phyloP scores from a whole-genome alignment of 2,113 vertebrate genomes.

The Panurus biarmicus region DNA sequence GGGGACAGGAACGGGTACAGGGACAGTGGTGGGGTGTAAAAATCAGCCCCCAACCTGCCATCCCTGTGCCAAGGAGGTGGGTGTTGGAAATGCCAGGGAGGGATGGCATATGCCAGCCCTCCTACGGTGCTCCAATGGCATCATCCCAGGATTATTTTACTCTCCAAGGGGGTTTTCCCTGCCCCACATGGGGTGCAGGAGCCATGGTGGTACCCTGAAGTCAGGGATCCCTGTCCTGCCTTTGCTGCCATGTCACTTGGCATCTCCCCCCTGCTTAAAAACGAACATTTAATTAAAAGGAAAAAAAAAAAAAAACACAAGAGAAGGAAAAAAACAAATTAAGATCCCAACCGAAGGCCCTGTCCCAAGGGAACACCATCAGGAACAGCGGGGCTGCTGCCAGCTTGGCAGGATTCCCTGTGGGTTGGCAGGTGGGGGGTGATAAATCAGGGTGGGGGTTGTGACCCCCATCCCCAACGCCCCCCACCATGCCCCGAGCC shows the following conservation, averaged over 20 bases:
- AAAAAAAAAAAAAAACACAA: neutral
- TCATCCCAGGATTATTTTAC: neutral
- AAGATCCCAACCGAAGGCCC: slow-evolving; percentile 28
- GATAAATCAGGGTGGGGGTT: neutral
- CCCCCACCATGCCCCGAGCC: neutral
- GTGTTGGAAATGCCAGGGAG: neutral
- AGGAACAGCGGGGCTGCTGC: neutral
- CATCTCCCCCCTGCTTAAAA: slow-evolving; percentile 18
- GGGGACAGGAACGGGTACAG: neutral
- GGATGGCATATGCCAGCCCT: neutral
- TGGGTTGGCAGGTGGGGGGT: rapidly evolving
- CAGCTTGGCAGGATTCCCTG: neutral
- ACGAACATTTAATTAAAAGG: neutral
- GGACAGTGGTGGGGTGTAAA: neutral
- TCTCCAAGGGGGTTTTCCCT: neutral
- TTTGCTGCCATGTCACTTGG: neutral
- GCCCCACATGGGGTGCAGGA: neutral
- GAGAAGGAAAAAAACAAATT: neutral
- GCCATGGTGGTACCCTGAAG: neutral
- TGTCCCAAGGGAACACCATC: neutral
- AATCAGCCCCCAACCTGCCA: neutral
- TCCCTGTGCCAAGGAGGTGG: neutral
- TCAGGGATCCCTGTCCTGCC: neutral
- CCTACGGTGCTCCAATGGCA: neutral
- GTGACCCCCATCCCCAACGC: rapidly evolving